A percentile compares a stretch with the other conserved stretches of the same genome.
These are phyloP conservation scores for Apus apus DNA, from an alignment of 2,113 vertebrate species.

Conservation along the genomic window DNA sequence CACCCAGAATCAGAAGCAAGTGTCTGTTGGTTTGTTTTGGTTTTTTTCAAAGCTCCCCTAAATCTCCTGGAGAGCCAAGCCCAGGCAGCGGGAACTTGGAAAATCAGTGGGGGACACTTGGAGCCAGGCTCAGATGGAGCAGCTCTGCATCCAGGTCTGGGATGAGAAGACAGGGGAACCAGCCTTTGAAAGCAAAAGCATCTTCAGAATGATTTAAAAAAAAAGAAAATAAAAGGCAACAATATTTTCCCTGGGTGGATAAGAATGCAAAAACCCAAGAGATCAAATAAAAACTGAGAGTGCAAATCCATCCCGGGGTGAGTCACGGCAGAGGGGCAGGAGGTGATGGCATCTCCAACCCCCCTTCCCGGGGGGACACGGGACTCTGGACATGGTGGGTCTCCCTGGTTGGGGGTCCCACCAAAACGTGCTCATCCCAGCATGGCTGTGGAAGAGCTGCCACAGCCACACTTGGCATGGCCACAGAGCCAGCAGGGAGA, in stretches of 20 bases:
- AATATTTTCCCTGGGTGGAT: neutral
- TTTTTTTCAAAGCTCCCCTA: neutral
- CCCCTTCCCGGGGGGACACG: fast-evolving
- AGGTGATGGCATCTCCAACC: neutral
- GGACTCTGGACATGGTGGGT: neutral
- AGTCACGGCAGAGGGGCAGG: neutral
- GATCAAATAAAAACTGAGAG: neutral
- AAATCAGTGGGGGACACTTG: neutral
- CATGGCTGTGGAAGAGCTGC: neutral
- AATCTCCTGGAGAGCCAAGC: neutral
- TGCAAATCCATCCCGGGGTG: neutral
- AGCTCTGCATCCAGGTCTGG: neutral
- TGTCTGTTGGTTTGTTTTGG: neutral
- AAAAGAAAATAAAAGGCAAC: neutral
- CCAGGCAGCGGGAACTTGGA: neutral
- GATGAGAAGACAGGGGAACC: neutral
- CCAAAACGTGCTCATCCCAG: neutral
- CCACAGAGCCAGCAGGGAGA: fast-evolving
- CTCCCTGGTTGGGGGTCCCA: neutral
- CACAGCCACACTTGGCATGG: neutral
- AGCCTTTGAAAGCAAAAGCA: neutral
- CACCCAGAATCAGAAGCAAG: neutral
- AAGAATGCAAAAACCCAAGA: neutral
- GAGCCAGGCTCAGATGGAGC: neutral
- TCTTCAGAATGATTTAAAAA: neutral